Evolutionary conservation across 2,797 vertebrate genomes (phyloP).

Genomic region (Garrulus glandarius): DNA sequence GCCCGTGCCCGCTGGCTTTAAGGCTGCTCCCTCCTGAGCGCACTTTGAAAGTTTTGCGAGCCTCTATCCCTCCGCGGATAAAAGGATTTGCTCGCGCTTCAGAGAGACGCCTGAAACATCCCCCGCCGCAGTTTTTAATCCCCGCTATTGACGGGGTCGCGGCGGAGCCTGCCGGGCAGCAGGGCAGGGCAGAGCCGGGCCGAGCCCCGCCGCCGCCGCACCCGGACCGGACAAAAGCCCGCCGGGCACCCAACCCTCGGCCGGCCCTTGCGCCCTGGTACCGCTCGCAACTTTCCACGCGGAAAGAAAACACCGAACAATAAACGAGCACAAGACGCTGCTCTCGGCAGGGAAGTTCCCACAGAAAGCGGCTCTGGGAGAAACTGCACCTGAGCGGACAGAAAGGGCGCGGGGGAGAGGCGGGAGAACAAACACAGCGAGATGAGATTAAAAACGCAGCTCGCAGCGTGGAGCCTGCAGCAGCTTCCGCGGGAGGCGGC

Average conservation of each 20-base stretch:
- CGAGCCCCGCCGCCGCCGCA: neutral
- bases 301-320: neutral
- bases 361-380: neutral
- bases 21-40: neutral
- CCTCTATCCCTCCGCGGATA: neutral
- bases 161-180: neutral
- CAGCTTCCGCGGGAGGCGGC: neutral
- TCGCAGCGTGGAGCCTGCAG: neutral
- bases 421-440: neutral
- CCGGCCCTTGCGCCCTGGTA: neutral
- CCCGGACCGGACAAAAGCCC: neutral
- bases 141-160: neutral
- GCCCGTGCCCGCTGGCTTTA: neutral
- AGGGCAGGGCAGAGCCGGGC: neutral
- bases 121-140: neutral
- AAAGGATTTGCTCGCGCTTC: neutral
- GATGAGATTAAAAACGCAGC: fast-evolving
- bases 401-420: neutral
- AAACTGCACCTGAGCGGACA: neutral
- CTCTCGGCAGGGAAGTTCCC: neutral
- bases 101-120: neutral
- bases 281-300: neutral
- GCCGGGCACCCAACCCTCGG: neutral
- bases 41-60: neutral
- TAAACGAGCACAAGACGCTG: neutral